A percentile compares a stretch with the other conserved stretches of the same genome.
These are phyloP conservation scores for Mormyrus proboscirostris DNA, from an alignment of 2,797 vertebrate species.

Conservation along the genomic window DNA sequence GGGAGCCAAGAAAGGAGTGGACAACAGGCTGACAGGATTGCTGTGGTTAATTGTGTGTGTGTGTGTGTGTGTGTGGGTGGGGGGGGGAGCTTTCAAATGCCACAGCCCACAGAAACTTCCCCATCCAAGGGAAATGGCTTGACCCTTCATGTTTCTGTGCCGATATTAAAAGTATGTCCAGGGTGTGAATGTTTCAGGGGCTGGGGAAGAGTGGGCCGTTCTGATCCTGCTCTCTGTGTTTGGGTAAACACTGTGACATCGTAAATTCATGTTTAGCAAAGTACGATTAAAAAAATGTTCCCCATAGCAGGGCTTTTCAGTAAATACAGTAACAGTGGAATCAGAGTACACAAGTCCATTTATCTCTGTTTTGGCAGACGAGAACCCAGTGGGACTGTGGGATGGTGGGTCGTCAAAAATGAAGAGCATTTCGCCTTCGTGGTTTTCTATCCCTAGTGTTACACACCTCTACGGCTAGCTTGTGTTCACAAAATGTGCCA, in stretches of 20 bases:
- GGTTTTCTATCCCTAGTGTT: background rate
- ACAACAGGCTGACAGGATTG: background rate
- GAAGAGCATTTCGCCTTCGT: background rate
- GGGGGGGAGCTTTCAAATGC: background rate
- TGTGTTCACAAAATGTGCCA: background rate
- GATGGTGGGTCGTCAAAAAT: background rate
- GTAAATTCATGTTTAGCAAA: conserved; percentile 2
- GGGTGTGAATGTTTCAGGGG: background rate
- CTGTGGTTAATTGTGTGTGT: background rate
- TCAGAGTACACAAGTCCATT: background rate
- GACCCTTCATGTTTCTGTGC: background rate
- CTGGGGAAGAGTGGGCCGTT: background rate
- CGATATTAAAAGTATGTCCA: background rate
- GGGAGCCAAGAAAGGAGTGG: conserved; percentile 8
- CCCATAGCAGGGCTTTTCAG: background rate
- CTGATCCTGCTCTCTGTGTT: background rate
- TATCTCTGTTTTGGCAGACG: background rate
- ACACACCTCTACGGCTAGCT: background rate
- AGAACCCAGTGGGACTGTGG: background rate
- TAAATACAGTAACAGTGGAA: background rate
- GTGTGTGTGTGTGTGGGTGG: too few species aligned
- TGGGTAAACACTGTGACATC: background rate
- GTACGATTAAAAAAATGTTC: background rate
- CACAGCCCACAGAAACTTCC: background rate
- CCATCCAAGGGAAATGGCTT: background rate